phyloP scores from a whole-genome alignment of 2,113 vertebrate genomes.

The Stictonetta naevosa region DNA sequence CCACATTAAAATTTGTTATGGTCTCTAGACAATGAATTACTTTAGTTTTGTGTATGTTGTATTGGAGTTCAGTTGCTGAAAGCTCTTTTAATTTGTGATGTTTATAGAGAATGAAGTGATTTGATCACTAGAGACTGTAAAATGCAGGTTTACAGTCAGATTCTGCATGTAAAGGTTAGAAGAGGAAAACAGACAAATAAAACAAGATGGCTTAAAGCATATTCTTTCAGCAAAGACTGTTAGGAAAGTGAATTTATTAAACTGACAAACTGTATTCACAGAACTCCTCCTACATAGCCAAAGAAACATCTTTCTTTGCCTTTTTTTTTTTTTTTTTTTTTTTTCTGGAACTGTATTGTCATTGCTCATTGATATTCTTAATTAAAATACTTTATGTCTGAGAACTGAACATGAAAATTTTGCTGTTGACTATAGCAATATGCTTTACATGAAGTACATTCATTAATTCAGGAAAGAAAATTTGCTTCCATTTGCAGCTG shows the following conservation, averaged over 20 bases:
- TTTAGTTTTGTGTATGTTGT: slow-evolving; percentile 68
- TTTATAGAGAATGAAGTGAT: slow-evolving; percentile 35
- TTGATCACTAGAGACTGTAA: slow-evolving; percentile 34
- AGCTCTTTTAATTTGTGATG: slow-evolving; percentile 42
- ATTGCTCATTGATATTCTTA: slow-evolving; percentile 62
- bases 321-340: slow-evolving; percentile 3
- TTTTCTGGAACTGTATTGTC: slow-evolving; percentile 51
- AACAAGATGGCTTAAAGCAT: not conserved
- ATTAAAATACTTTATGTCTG: slow-evolving; percentile 67
- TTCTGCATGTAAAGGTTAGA: not conserved
- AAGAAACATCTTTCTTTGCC: slow-evolving; percentile 43
- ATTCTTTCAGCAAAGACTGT: not conserved
- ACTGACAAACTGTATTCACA: not conserved
- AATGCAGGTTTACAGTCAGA: not conserved
- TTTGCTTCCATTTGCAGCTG: slow-evolving; percentile 36
- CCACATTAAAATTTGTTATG: slow-evolving; percentile 74
- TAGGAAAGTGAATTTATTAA: not conserved
- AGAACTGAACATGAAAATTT: slow-evolving; percentile 64
- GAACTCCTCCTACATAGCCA: slow-evolving; percentile 22
- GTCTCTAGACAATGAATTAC: slow-evolving; percentile 73
- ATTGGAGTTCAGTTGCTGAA: slow-evolving; percentile 53
- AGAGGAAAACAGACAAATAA: not conserved
- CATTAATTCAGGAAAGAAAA: slow-evolving; percentile 48
- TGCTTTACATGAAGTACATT: slow-evolving; percentile 49
- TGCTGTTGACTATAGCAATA: slow-evolving; percentile 60